These are phyloP conservation scores for Lutraria rhynchaena DNA, from an alignment of 1,140 invertebrate species.

Conservation along the genomic window DNA sequence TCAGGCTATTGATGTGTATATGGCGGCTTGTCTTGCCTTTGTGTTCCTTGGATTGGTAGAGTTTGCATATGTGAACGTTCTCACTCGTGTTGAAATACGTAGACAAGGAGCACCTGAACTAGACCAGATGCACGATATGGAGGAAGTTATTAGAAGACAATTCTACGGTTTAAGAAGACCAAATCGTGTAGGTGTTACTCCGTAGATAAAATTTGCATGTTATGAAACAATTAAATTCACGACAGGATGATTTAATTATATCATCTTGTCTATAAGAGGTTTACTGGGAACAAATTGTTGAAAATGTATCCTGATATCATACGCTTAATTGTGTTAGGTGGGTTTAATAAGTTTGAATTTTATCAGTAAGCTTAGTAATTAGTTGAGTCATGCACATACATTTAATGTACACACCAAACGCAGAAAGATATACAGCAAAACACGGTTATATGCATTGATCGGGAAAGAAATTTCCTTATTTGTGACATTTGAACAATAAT, in stretches of 20 bases:
- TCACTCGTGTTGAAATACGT: slow-evolving; percentile 1
- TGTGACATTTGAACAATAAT: no score
- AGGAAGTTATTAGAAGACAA: background rate
- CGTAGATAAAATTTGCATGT: background rate
- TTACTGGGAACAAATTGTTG: no score
- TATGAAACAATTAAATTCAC: background rate
- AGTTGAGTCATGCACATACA: no score
- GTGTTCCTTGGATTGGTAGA: slow-evolving; percentile 28
- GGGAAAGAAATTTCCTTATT: no score
- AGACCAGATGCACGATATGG: background rate
- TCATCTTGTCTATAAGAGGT: background rate
- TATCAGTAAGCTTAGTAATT: no score
- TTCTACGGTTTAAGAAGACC: background rate
- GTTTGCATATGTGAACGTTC: slow-evolving; percentile 35
- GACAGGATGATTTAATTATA: background rate
- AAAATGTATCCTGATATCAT: no score
- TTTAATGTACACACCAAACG: no score
- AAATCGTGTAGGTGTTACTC: background rate
- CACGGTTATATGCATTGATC: no score
- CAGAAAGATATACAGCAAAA: no score
- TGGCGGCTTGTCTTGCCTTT: slow-evolving; percentile 30
- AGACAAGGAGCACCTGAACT: background rate
- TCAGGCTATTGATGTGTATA: slow-evolving; percentile 38
- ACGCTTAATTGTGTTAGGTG: no score
- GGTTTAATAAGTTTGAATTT: no score